Evolutionary conservation across 64 coral and sea anemone genomes (phyloP).

Genomic region (Montipora efflorescens): DNA sequence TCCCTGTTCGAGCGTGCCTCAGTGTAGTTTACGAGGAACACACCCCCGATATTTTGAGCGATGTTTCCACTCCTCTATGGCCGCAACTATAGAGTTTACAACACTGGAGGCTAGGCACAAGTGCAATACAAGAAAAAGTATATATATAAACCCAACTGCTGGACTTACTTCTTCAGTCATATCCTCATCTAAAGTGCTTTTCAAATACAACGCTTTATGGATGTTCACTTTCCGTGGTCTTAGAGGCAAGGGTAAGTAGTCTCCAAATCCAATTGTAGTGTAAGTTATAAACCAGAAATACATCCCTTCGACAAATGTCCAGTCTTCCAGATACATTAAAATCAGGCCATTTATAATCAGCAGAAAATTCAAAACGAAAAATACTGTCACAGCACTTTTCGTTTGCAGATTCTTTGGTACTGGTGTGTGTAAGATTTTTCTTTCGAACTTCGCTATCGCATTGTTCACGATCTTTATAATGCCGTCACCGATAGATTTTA

Average conservation of each 20-base stretch:
- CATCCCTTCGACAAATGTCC: conserved; percentile 54
- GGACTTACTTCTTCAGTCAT: not conserved
- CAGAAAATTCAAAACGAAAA: not conserved
- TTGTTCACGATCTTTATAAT: not conserved
- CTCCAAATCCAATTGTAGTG: conserved; percentile 72
- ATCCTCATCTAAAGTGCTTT: not conserved
- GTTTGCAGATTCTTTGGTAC: conserved; percentile 38
- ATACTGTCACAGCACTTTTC: conserved; percentile 48
- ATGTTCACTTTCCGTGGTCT: not conserved
- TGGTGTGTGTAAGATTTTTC: not conserved
- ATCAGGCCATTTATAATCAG: not conserved
- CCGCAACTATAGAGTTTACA: conserved; percentile 51
- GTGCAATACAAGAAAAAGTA: not conserved
- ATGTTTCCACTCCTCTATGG: conserved; percentile 36
- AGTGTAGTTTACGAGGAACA: not conserved
- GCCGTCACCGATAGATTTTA: conserved; percentile 17
- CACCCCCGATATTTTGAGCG: not conserved
- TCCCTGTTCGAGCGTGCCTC: not conserved
- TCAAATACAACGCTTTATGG: not conserved
- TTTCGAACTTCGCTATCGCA: conserved; percentile 17
- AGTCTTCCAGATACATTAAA: not conserved
- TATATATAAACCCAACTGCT: not conserved
- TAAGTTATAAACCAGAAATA: conserved; percentile 68
- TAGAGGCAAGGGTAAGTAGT: conserved; percentile 18
- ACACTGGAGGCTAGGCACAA: conserved; percentile 66